Evolutionary conservation across 2,888 invertebrate genomes (phyloP), one percentile per base, ranked within the genome.

Genomic region (Dascillus cervinus): DNA sequence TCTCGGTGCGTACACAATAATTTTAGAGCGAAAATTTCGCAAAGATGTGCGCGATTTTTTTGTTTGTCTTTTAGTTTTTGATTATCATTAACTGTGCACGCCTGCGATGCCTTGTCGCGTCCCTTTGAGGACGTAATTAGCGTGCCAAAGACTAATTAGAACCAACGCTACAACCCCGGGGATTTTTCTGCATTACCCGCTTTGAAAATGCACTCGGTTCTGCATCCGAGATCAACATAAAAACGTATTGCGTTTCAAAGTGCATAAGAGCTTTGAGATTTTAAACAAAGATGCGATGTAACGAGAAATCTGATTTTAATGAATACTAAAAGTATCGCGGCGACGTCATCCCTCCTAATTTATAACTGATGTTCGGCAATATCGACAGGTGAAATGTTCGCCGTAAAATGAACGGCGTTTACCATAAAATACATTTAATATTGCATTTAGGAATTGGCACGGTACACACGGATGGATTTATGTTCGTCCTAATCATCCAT

Each of bases 401-500:
- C n/a, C n/a, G n/a, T n/a, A n/a, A n/a, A n/a, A n/a, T n/a, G n/a
- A n/a, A n/a, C 25, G 27, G 27, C 35, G 29, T 37, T 42, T 34
- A 41, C 47, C 50, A 44, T 51, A 51, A 52, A 53, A 35, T 46
- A 47, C 39, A 48, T 49, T 50, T 47, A 53, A 51, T 51, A 53
- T 53, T 51, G 46, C 49, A 46, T 50, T 52, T 49, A 47, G 50
- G 42, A 50, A 54, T 53, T 48, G 52, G 47, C 49, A 53, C 53
- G 51, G 55, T 49, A 53, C 52, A 55, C 55, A 55, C 55, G 56
- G 56, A 49, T 52, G 54, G 50, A 59, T 57, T 57, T 57, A 55
- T 56, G 53, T 49, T 42, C 51, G 51, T 47, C 51, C 53, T 55
- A 56, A 58, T 58, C 59, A 60, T 60, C 54, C 56, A 59, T 59